phyloP scores from a whole-genome alignment of 2,888 invertebrate species.

The Orthosia incerta region DNA sequence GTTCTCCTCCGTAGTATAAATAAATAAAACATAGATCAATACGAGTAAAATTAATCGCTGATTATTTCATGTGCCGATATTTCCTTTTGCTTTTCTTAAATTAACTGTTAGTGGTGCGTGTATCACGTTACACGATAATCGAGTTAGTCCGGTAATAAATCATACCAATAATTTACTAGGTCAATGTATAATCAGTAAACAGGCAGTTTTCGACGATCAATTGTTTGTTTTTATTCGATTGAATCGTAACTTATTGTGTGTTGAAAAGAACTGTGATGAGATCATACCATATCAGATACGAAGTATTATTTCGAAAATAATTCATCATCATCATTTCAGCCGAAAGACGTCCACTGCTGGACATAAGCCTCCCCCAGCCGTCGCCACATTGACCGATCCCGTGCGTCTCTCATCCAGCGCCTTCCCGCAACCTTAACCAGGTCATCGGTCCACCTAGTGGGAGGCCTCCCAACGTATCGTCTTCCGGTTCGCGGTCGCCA shows the following conservation, averaged over 20 bases:
- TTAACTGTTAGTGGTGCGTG: conserved; percentile 56
- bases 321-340: too few relatives aligned
- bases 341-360: too few relatives aligned
- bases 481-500: too few relatives aligned
- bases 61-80: conserved; percentile 54
- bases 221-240: conserved; percentile 29
- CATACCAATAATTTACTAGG: conserved; percentile 47
- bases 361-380: too few relatives aligned
- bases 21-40: conserved; percentile 45
- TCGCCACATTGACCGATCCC: too few relatives aligned
- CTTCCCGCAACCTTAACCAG: too few relatives aligned
- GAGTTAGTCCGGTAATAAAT: conserved; percentile 49
- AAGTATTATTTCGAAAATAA: not conserved
- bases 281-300: not conserved
- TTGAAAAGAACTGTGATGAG: not conserved
- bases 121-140: conserved; percentile 33
- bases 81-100: conserved; percentile 27
- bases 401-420: too few relatives aligned
- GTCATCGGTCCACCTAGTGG: too few relatives aligned
- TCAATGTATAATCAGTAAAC: conserved; percentile 41
- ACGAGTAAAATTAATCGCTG: conserved; percentile 41
- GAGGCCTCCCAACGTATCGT: too few relatives aligned
- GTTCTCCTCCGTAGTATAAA: conserved; percentile 56
- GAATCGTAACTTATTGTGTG: conserved; percentile 18
- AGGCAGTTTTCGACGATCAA: conserved; percentile 18